Percentiles rank a stretch among this genome's conserved stretches.
phyloP scores from a whole-genome alignment of 2,113 vertebrate species.

The Excalfactoria chinensis region DNA sequence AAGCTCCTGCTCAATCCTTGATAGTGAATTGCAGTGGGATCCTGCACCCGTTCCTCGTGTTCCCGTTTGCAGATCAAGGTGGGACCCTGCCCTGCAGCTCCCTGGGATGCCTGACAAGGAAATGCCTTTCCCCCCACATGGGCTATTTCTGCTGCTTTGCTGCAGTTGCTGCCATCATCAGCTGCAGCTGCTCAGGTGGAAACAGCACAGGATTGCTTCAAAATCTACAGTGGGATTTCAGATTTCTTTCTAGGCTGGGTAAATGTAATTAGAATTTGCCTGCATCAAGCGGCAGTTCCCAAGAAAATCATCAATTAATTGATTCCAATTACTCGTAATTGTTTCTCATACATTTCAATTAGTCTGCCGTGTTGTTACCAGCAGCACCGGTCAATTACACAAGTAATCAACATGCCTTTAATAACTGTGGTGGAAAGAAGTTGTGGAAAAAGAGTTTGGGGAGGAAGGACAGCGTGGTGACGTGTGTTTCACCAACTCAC shows the following conservation, averaged over 20 bases:
- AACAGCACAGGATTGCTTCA: not conserved
- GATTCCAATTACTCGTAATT: slow-evolving; percentile 81
- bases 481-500: not conserved
- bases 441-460: slow-evolving; percentile 12
- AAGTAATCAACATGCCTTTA: slow-evolving; percentile 24
- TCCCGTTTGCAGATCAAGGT: not conserved
- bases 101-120: not conserved
- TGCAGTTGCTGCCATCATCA: slow-evolving; percentile 2
- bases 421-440: not conserved
- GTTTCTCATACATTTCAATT: slow-evolving; percentile 81
- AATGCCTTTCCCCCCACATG: not conserved
- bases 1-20: not conserved
- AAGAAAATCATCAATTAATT: slow-evolving; percentile 81
- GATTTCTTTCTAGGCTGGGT: not conserved
- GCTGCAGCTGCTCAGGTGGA: not conserved
- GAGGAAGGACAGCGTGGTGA: not conserved
- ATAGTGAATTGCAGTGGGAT: not conserved
- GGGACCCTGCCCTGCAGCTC: not conserved
- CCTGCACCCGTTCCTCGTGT: not conserved
- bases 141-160: slow-evolving; percentile 5
- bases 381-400: slow-evolving; percentile 44
- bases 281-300: slow-evolving; percentile 20
- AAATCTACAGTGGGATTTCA: not conserved
- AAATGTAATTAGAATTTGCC: slow-evolving; percentile 60
- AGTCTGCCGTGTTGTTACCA: slow-evolving; percentile 55